Evolutionary conservation across 1,140 invertebrate genomes (phyloP).

Genomic region (Drosophila pseudoananassae): DNA sequence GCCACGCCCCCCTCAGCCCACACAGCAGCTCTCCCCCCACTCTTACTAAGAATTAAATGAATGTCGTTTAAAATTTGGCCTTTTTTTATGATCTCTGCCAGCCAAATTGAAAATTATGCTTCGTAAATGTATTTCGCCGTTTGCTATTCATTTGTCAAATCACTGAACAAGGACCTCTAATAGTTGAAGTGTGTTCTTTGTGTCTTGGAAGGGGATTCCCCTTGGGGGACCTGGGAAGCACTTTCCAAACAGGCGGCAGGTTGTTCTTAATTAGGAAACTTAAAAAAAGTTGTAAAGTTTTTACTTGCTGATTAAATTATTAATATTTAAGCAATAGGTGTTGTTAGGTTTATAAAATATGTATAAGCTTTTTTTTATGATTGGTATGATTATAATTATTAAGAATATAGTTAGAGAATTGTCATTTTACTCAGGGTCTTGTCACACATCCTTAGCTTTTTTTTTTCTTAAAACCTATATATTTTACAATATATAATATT

Average conservation of each 20-base stretch:
- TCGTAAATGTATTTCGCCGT: slow-evolving; percentile 37
- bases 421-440: too few relatives aligned
- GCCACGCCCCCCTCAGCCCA: slow-evolving; percentile 5
- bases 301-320: too few relatives aligned
- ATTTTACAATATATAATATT: slow-evolving; percentile 4
- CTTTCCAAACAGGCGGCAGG: neutral
- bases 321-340: too few relatives aligned
- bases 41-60: slow-evolving; percentile 62
- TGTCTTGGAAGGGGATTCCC: neutral
- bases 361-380: neutral
- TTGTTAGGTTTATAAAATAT: too few relatives aligned
- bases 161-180: slow-evolving; percentile 37
- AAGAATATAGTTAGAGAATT: too few relatives aligned
- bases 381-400: too few relatives aligned
- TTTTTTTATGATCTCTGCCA: slow-evolving; percentile 58
- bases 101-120: slow-evolving; percentile 78
- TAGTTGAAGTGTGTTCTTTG: slow-evolving; percentile 25
- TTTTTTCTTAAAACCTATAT: too few relatives aligned
- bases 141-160: slow-evolving; percentile 70
- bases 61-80: slow-evolving; percentile 68
- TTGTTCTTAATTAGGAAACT: too few relatives aligned
- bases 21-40: neutral
- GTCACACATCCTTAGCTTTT: too few relatives aligned
- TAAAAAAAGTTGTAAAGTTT: too few relatives aligned
- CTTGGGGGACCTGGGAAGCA: neutral